Percentiles rank a stretch among this genome's conserved stretches.
Conservation (phyloP, 1,140 invertebrate genomes). For the Psix sp. region DNA sequence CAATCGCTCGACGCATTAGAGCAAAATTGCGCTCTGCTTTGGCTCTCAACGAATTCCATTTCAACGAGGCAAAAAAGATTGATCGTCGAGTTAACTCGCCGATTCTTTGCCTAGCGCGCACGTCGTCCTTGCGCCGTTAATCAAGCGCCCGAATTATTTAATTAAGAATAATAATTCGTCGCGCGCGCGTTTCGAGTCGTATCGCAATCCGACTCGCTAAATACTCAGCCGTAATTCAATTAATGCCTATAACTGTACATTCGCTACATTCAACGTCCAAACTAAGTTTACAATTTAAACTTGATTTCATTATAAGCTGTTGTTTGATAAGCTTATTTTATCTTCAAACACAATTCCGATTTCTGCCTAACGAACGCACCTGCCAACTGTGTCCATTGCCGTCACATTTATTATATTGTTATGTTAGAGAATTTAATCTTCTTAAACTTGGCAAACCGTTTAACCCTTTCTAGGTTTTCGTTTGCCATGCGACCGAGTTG, state of each 20-base stretch:
- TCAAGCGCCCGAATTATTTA: conserved; percentile 43
- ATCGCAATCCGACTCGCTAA: conserved; percentile 41
- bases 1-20: conserved; percentile 48
- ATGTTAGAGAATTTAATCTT: conserved; percentile 29
- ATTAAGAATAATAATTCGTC: conserved; percentile 56
- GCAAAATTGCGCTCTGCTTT: conserved; percentile 47
- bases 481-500: conserved; percentile 20
- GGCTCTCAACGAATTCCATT: too few relatives aligned
- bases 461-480: conserved; percentile 16
- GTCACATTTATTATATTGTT: conserved; percentile 50
- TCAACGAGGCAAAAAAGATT: too few relatives aligned
- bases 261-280: conserved; percentile 39
- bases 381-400: conserved; percentile 33
- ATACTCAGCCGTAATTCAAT: conserved; percentile 50
- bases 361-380: conserved; percentile 30
- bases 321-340: conserved; percentile 58
- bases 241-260: conserved; percentile 52
- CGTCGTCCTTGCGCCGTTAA: conserved; percentile 12
- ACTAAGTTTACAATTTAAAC: conserved; percentile 58
- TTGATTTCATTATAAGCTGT: conserved; percentile 56
- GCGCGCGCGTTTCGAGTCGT: conserved; percentile 32
- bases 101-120: conserved; percentile 22
- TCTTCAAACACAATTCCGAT: conserved; percentile 46
- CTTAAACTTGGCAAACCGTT: conserved; percentile 20
- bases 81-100: conserved; percentile 20